phyloP scores from a whole-genome alignment of 2,113 vertebrate species.

The Hypomesus transpacificus region DNA sequence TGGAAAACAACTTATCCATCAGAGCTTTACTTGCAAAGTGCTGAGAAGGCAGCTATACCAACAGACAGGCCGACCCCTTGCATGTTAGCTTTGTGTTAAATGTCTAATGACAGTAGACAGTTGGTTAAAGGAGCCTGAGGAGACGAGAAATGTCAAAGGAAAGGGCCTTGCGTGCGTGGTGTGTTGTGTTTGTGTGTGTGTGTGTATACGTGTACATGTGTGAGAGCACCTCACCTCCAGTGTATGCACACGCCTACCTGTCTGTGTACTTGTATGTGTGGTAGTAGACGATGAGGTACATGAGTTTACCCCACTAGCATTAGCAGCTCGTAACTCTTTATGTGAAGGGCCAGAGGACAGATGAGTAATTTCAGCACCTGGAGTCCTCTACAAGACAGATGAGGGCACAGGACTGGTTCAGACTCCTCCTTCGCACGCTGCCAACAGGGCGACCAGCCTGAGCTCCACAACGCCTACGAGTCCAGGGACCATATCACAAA shows the following conservation, averaged over 20 bases:
- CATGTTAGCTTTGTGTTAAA: conserved; percentile 20
- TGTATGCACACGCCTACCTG: background rate
- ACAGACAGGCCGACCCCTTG: conserved; percentile 46
- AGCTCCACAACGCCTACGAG: conserved; percentile 20
- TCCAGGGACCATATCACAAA: conserved; percentile 28
- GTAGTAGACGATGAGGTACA: background rate
- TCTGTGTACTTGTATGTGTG: background rate
- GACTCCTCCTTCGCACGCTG: too few relatives aligned
- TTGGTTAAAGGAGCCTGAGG: background rate
- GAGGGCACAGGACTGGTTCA: background rate
- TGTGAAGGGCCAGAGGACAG: conserved; percentile 5
- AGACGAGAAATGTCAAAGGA: conserved; percentile 24
- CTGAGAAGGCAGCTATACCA: conserved; percentile 22
- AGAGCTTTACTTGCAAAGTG: conserved; percentile 36
- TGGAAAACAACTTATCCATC: conserved; percentile 63
- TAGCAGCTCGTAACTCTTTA: conserved; percentile 24
- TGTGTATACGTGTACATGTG: background rate
- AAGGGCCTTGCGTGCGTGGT: background rate
- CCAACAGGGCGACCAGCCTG: background rate
- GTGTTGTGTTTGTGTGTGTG: background rate
- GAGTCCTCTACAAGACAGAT: background rate
- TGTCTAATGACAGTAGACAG: conserved; percentile 13
- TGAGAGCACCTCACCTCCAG: background rate
- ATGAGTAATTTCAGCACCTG: conserved; percentile 3
- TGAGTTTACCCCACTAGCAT: background rate